Percentiles rank a stretch among this genome's conserved stretches.
Conservation (phyloP, 2,888 invertebrate genomes). For the Ernsta delagoae region DNA sequence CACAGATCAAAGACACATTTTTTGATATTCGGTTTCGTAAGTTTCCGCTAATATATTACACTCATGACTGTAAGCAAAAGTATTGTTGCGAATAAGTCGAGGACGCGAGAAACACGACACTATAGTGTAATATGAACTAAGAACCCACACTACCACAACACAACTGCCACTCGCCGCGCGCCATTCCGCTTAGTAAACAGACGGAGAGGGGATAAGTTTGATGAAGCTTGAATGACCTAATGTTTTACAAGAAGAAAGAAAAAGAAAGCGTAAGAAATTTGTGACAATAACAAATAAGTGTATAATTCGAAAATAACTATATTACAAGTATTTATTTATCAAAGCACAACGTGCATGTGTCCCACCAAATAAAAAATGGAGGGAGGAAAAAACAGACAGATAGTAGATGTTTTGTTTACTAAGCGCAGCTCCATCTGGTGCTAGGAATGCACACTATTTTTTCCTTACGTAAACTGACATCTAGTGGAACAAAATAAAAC, state of each 20-base stretch:
- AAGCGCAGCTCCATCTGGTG: no score
- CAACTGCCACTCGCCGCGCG: slow-evolving; percentile 62
- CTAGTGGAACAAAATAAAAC: no score
- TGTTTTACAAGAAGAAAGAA: background rate
- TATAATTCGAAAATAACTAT: background rate
- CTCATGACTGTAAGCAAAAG: slow-evolving; percentile 37
- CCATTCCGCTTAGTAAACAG: slow-evolving; percentile 64
- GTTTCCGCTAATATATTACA: slow-evolving; percentile 27
- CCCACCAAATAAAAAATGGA: background rate
- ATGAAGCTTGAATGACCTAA: slow-evolving; percentile 54
- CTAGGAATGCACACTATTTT: no score
- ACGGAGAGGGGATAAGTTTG: slow-evolving; percentile 68
- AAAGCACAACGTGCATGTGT: background rate
- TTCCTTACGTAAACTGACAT: no score
- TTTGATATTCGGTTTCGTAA: slow-evolving; percentile 7
- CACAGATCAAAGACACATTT: slow-evolving; percentile 53
- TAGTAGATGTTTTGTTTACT: no score
- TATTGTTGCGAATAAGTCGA: slow-evolving; percentile 55
- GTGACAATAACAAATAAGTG: no score
- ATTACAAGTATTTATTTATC: no score
- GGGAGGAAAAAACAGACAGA: no score
- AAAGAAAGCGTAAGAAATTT: background rate
- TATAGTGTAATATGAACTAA: slow-evolving; percentile 45
- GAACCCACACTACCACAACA: slow-evolving; percentile 52
- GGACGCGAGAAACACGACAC: slow-evolving; percentile 73